Conservation (phyloP, 2,113 vertebrate genomes). For the Paracanthobrama guichenoti region DNA sequence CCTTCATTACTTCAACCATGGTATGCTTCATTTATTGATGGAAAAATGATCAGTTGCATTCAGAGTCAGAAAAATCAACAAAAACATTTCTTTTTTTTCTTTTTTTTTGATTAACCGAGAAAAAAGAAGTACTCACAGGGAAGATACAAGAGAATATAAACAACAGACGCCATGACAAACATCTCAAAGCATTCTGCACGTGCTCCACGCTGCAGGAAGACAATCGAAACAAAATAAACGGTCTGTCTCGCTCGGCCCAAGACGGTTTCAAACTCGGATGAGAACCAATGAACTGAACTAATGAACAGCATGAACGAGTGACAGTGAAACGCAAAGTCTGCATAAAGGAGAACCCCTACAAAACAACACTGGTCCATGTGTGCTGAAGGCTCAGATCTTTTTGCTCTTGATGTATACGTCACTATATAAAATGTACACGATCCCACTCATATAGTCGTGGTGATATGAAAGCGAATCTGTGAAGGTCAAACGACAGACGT, state of each 20-base stretch:
- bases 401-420: slow-evolving; percentile 27
- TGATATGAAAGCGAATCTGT: slow-evolving; percentile 29
- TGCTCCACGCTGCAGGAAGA: slow-evolving; percentile 40
- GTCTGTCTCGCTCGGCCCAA: slow-evolving; percentile 28
- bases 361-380: slow-evolving; percentile 25
- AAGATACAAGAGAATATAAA: slow-evolving; percentile 24
- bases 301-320: neutral
- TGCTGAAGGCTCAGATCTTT: slow-evolving; percentile 39
- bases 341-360: slow-evolving; percentile 28
- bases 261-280: slow-evolving; percentile 9
- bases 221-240: slow-evolving; percentile 29
- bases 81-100: neutral
- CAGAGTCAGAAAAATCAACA: slow-evolving; percentile 24
- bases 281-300: slow-evolving; percentile 23
- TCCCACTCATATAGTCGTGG: slow-evolving; percentile 8
- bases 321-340: slow-evolving; percentile 5
- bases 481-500: neutral
- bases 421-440: slow-evolving; percentile 16
- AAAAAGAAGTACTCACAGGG: neutral
- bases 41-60: slow-evolving; percentile 41
- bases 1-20: slow-evolving; percentile 22
- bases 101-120: neutral
- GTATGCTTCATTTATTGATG: slow-evolving; percentile 32
- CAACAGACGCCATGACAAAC: slow-evolving; percentile 25
- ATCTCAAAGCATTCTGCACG: slow-evolving; percentile 29